These are phyloP conservation scores for Drosophila mayri DNA, from an alignment of 1,140 invertebrate genomes.

Conservation along the genomic window DNA sequence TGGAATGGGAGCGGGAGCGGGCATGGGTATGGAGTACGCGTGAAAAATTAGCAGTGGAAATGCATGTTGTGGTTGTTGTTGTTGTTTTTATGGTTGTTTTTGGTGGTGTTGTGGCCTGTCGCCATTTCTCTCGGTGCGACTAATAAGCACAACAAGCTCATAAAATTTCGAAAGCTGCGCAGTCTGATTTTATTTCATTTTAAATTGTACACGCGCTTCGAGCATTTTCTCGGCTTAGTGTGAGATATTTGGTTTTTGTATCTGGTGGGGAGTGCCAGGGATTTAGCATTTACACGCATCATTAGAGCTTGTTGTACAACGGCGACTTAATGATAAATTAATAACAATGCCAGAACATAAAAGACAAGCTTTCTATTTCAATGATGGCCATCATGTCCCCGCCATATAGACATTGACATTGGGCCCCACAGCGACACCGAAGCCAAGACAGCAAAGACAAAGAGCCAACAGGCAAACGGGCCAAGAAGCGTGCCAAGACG, in stretches of 20 bases:
- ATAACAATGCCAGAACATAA: conserved; percentile 58
- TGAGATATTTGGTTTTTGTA: conserved; percentile 4
- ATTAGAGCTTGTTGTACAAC: conserved; percentile 73
- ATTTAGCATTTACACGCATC: conserved; percentile 77
- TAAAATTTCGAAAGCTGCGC: conserved; percentile 80
- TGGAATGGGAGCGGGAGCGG: not conserved
- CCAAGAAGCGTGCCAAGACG: conserved; percentile 40
- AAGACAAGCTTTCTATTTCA: conserved; percentile 76
- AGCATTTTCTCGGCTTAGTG: conserved; percentile 34
- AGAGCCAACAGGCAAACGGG: not conserved
- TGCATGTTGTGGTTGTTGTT: conserved; percentile 65
- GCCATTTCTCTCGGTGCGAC: conserved; percentile 73
- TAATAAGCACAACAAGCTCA: conserved; percentile 82
- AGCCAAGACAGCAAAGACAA: conserved; percentile 16
- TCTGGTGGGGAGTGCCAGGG: conserved; percentile 25
- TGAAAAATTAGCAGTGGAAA: conserved; percentile 82
- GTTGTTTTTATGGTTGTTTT: conserved; percentile 44
- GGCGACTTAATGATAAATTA: conserved; percentile 71
- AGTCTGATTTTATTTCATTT: conserved; percentile 76
- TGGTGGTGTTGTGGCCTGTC: conserved; percentile 74
- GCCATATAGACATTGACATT: conserved; percentile 53
- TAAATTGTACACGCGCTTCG: conserved; percentile 78
- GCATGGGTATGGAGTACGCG: conserved; percentile 48
- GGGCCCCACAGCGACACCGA: conserved; percentile 48
- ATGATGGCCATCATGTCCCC: conserved; percentile 51